phyloP scores from a whole-genome alignment of 2,888 invertebrate genomes.

The Anoplius nigerrimus region DNA sequence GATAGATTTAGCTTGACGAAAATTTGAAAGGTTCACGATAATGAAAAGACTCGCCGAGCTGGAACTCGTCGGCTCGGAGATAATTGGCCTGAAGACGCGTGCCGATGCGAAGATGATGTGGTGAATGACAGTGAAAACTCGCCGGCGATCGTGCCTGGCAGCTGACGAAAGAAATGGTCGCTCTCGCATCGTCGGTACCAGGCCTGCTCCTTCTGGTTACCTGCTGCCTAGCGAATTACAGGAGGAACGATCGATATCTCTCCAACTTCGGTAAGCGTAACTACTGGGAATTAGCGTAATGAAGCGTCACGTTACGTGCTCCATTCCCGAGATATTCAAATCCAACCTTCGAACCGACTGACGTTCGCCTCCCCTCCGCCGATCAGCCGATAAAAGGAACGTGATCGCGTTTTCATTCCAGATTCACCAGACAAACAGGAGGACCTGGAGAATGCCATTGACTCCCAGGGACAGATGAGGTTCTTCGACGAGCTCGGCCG shows the following conservation, averaged over 20 bases:
- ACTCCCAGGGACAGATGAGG: conserved; percentile 58
- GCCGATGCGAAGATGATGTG: neutral
- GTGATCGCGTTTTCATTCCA: conserved; percentile 25
- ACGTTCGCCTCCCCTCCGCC: too few relatives aligned
- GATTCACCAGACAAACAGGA: conserved; percentile 39
- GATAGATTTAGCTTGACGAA: too few relatives aligned
- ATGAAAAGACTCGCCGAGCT: too few relatives aligned
- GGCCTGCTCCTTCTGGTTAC: conserved; percentile 32
- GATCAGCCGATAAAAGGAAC: neutral
- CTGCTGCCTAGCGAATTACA: conserved; percentile 27
- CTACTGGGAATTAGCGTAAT: neutral
- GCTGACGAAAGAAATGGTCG: conserved; percentile 40
- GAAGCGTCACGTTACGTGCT: neutral
- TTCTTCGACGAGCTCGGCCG: conserved; percentile 72
- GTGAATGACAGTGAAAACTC: conserved; percentile 24
- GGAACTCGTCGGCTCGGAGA: too few relatives aligned
- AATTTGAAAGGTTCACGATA: too few relatives aligned
- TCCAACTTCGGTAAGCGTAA: conserved; percentile 54
- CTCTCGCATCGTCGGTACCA: conserved; percentile 34
- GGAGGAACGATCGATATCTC: conserved; percentile 66
- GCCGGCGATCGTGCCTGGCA: conserved; percentile 14
- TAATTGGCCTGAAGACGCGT: too few relatives aligned
- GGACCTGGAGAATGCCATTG: conserved; percentile 52
- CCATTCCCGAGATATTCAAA: too few relatives aligned
- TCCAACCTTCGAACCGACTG: too few relatives aligned